phyloP scores from a whole-genome alignment of 2,113 vertebrate species.

The Corydoras maculifer region DNA sequence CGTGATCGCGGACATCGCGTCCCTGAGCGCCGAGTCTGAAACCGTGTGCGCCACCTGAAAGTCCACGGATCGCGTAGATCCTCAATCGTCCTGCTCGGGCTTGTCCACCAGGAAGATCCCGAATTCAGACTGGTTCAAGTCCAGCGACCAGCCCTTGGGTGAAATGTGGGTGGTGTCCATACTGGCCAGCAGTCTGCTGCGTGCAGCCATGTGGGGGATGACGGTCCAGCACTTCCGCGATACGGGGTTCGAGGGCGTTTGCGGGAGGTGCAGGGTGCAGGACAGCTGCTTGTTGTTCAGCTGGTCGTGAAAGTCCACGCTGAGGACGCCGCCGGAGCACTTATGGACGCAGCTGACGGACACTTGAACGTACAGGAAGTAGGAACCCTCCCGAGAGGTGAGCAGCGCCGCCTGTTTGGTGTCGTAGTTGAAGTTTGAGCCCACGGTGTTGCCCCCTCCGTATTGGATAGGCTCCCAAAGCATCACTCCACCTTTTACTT shows the following conservation, averaged over 20 bases:
- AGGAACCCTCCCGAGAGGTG: constrained; percentile 35
- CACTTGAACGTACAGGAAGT: constrained; percentile 58
- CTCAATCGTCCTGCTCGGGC: background rate
- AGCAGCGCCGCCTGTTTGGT: accelerated
- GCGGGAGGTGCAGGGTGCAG: constrained; percentile 48
- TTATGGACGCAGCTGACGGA: constrained; percentile 9
- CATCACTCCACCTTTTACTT: constrained; percentile 37
- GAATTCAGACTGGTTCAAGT: constrained; percentile 26
- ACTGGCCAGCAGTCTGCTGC: background rate
- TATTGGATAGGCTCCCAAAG: accelerated
- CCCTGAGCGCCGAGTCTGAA: too few species aligned
- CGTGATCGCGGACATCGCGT: too few species aligned
- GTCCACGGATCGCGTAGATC: background rate
- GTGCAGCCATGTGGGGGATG: accelerated
- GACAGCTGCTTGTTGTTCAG: background rate
- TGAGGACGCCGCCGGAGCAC: background rate
- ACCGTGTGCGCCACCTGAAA: too few species aligned
- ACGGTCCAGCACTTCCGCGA: constrained; percentile 55
- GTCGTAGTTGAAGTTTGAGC: constrained; percentile 40
- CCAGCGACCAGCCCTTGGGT: constrained; percentile 45
- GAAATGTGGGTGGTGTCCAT: background rate
- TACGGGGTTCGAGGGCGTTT: accelerated
- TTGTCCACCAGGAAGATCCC: constrained; percentile 57
- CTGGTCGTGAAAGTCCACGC: background rate
- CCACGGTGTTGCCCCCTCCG: background rate